Base-by-base conservation (phyloP, 2,797 vertebrate species). In the Helarctos malayanus region DNA sequence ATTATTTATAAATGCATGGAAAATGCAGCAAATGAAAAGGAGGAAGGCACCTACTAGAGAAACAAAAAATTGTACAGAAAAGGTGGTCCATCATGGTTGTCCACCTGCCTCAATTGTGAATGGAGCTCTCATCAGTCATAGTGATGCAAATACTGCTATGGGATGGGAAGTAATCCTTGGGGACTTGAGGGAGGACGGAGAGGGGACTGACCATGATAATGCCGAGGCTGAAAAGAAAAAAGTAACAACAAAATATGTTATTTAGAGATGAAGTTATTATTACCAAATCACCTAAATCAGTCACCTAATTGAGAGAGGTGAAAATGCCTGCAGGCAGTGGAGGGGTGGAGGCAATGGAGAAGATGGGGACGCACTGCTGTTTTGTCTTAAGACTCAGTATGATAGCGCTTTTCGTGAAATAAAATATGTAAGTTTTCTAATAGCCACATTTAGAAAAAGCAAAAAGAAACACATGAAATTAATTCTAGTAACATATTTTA, bases 301-400 rank as follows among this genome's bases (percentile, higher is more conserved):
- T 35, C 35, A 49, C 45, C n/a, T 29, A 13, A 47, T 49, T 18
- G 8, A 45, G 69, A 65, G 27, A 59, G 1, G 54, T 65, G 27
- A 49, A 79, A 79, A 87, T 6, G 19, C 7, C 10, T 4, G 0
- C 7, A 38, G 35, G 15, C 27, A 7, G 11, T 47, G 14, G 4
- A 7, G 19, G 5, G 47, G 38, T 21, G 10, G 73, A 16, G 23
- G n/a, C 0, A 2, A 2, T 12, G 7, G 12, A 32, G 21, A 49
- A 38, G 35, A 85, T 16, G 7, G 9, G 56, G 4, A 2, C 0
- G 0, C 13, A 2, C 80, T 63, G 69, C 14, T 45, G 0, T 38
- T 78, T 49, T 92, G 41, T 78, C 79, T 52, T 71, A 61, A 65
- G 57, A 38, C 11, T 21, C 32, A 56, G 4, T 13, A 15, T 21